Conservation (phyloP, 2,113 vertebrate species). For the Sylvietta virens region DNA sequence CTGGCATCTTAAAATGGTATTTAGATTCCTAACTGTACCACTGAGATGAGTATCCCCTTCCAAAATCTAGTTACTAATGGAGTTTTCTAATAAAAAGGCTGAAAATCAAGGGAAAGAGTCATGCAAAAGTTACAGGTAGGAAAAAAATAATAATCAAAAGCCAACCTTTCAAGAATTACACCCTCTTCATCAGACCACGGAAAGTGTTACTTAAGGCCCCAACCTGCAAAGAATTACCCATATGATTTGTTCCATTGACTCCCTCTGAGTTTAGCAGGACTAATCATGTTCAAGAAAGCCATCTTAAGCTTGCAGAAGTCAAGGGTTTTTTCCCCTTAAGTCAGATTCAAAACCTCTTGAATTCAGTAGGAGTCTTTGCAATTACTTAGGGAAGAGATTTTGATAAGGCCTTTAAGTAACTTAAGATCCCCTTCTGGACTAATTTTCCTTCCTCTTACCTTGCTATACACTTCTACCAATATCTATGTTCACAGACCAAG, state of each 20-base stretch:
- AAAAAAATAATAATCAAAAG: conserved; percentile 48
- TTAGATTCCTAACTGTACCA: neutral
- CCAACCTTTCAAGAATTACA: conserved; percentile 59
- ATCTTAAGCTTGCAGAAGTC: neutral
- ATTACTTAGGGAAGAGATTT: neutral
- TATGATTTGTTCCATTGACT: conserved; percentile 64
- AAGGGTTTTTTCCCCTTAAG: neutral
- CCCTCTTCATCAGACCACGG: conserved; percentile 59
- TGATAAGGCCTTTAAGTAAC: neutral
- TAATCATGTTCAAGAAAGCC: conserved; percentile 17
- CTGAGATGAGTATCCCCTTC: neutral
- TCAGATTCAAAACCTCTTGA: neutral
- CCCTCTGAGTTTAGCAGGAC: conserved; percentile 21
- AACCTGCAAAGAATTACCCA: conserved; percentile 65
- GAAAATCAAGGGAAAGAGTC: conserved; percentile 39
- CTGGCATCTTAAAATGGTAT: neutral
- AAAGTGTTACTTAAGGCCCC: conserved; percentile 63
- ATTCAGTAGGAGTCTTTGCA: neutral
- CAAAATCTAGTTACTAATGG: neutral
- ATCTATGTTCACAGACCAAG: neutral
- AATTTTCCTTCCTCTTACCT: neutral
- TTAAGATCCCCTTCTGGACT: neutral
- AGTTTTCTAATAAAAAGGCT: conserved; percentile 10
- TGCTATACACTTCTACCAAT: neutral
- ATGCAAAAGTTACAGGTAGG: conserved; percentile 45